phyloP scores from a whole-genome alignment of 2,797 vertebrate species.

The Anguilla megastoma region DNA sequence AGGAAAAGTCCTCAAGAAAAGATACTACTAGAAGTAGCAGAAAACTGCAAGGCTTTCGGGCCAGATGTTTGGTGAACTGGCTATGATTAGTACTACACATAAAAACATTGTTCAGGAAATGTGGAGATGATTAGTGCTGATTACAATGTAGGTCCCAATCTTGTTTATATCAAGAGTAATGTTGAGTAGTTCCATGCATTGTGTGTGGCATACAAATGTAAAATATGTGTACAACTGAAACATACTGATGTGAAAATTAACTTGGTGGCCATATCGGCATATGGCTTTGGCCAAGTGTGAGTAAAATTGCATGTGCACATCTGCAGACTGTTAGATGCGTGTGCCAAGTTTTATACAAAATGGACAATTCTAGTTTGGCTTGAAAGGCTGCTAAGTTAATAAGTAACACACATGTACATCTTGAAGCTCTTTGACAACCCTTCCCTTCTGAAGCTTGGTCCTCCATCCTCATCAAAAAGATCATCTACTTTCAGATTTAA shows the following conservation, averaged over 20 bases:
- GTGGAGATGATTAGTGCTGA: background rate
- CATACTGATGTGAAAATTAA: background rate
- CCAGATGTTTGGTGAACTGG: background rate
- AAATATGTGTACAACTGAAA: background rate
- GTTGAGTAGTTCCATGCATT: too few species aligned
- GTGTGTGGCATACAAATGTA: background rate
- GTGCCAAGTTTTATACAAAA: too few species aligned
- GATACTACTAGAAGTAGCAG: too few species aligned
- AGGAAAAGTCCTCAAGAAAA: too few species aligned
- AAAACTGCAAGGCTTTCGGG: too few species aligned
- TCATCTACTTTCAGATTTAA: background rate
- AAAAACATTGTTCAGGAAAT: background rate
- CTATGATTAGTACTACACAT: background rate
- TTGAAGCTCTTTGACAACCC: background rate
- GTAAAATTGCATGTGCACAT: background rate
- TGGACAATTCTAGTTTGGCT: background rate
- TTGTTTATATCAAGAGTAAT: background rate
- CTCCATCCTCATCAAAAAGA: background rate
- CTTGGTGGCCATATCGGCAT: background rate
- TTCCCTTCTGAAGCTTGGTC: background rate
- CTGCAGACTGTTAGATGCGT: background rate
- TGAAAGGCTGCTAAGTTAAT: background rate
- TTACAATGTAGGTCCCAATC: background rate
- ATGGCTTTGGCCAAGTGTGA: background rate
- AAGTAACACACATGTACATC: background rate